Percentiles rank a stretch among this genome's conserved stretches.
phyloP scores from a whole-genome alignment of 1,140 invertebrate genomes.

The Bombus sylvicola region DNA sequence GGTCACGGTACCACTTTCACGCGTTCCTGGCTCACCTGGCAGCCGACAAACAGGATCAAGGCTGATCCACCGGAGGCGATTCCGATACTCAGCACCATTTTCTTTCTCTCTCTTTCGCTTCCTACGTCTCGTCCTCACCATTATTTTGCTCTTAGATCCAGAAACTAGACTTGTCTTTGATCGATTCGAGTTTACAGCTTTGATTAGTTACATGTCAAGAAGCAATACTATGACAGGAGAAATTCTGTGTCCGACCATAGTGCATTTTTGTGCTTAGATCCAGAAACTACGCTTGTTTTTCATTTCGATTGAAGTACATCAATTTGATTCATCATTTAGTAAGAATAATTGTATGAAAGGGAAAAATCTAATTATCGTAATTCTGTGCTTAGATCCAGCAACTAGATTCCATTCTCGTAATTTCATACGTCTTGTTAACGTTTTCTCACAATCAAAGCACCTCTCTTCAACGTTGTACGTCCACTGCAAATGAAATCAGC shows the following conservation, averaged over 20 bases:
- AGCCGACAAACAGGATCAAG: conserved; percentile 68
- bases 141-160: background rate
- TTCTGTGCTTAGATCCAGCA: too few relatives aligned
- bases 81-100: conserved; percentile 37
- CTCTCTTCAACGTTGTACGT: too few relatives aligned
- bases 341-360: too few relatives aligned
- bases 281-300: background rate
- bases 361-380: background rate
- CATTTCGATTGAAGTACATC: too few relatives aligned
- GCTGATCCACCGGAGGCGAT: conserved; percentile 58
- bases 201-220: background rate
- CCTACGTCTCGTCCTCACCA: background rate
- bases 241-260: background rate
- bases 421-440: background rate
- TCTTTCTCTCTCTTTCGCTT: background rate
- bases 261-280: background rate
- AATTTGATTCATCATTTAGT: too few relatives aligned
- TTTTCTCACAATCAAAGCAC: too few relatives aligned
- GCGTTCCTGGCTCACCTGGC: conserved; percentile 59
- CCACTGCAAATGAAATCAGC: too few relatives aligned
- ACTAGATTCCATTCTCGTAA: background rate
- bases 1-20: conserved; percentile 71
- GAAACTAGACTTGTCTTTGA: background rate
- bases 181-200: background rate
- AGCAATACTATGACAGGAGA: background rate